Percentiles rank a stretch among this genome's conserved stretches.
Conservation (phyloP, 2,888 invertebrate genomes). For the Cosmia pyralina region DNA sequence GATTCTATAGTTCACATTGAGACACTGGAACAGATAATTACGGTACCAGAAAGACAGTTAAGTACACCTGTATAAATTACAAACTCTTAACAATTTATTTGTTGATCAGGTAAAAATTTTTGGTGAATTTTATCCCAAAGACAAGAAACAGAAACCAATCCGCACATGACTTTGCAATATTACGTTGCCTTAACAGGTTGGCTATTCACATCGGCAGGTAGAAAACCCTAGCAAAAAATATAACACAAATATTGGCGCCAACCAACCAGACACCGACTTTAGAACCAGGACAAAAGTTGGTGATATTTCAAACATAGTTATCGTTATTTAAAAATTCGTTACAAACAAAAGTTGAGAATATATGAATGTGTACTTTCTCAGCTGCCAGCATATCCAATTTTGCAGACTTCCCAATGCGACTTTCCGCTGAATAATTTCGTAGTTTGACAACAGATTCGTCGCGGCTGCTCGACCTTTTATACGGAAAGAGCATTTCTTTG, state of each 20-base stretch:
- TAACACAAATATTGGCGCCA: constrained; percentile 36
- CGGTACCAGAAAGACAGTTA: constrained; percentile 20
- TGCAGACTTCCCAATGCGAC: constrained; percentile 46
- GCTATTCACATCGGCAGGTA: constrained; percentile 56
- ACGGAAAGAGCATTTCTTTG: constrained; percentile 17
- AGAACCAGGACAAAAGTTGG: background rate
- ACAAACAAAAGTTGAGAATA: constrained; percentile 46
- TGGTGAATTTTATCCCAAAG: constrained; percentile 12
- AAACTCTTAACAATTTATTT: background rate
- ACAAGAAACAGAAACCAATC: constrained; percentile 4
- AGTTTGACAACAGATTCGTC: constrained; percentile 52
- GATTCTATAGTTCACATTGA: constrained; percentile 28
- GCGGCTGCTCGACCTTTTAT: constrained; percentile 37
- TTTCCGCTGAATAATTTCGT: constrained; percentile 59
- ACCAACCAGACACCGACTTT: background rate
- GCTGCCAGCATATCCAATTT: constrained; percentile 47
- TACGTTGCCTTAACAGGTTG: constrained; percentile 28
- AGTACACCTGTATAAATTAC: constrained; percentile 7
- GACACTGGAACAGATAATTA: constrained; percentile 23
- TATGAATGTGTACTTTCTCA: constrained; percentile 39
- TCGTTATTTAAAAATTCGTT: constrained; percentile 31
- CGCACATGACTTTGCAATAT: constrained; percentile 36
- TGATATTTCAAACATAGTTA: constrained; percentile 42
- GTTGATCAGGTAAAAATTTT: constrained; percentile 27
- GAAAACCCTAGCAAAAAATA: constrained; percentile 47